Conservation (phyloP, 2,888 invertebrate species). For the Phyllotreta cruciferae region DNA sequence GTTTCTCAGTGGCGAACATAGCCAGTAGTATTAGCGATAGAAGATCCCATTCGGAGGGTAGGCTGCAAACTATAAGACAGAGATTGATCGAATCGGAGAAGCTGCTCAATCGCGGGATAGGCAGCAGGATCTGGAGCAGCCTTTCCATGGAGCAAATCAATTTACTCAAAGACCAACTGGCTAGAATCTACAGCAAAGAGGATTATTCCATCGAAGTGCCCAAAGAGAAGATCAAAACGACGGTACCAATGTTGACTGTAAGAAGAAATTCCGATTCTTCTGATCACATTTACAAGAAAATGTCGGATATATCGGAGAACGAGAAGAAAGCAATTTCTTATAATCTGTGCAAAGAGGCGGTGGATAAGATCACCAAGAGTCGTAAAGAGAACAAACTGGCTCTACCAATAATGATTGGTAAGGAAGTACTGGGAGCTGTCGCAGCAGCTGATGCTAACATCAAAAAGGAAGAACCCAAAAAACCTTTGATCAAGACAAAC, state of each 20-base stretch:
- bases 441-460: constrained; percentile 64
- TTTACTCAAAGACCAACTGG: constrained; percentile 78
- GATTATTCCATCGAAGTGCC: constrained; percentile 72
- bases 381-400: constrained; percentile 52
- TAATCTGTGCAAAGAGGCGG: constrained; percentile 75
- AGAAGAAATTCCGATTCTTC: constrained; percentile 60
- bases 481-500: constrained; percentile 52
- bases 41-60: constrained; percentile 61
- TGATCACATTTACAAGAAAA: constrained; percentile 43
- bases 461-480: constrained; percentile 51
- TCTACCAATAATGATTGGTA: constrained; percentile 56
- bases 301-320: constrained; percentile 66
- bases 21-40: constrained; percentile 74
- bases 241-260: constrained; percentile 54
- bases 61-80: constrained; percentile 47
- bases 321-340: constrained; percentile 78
- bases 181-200: constrained; percentile 76
- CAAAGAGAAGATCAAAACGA: constrained; percentile 41
- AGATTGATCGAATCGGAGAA: constrained; percentile 51
- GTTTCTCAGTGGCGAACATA: constrained; percentile 81
- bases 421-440: constrained; percentile 70
- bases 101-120: constrained; percentile 67
- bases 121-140: constrained; percentile 82
- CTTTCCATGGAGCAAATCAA: constrained; percentile 84
- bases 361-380: constrained; percentile 67